These are phyloP conservation scores for Ornithoptera alexandrae DNA, from an alignment of 2,888 invertebrate genomes.

Conservation along the genomic window DNA sequence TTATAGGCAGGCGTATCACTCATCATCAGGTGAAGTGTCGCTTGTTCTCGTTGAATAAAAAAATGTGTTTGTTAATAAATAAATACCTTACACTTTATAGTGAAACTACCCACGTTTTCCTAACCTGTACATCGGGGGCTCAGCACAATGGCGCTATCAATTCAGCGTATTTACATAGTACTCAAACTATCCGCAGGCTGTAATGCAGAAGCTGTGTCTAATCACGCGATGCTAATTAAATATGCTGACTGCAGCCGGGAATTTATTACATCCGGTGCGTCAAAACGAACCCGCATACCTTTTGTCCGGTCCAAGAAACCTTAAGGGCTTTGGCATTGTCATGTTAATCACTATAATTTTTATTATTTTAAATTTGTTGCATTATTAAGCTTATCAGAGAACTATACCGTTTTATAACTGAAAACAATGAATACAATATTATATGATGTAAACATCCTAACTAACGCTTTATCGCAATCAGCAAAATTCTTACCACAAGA, in stretches of 20 bases:
- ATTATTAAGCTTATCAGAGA: background rate
- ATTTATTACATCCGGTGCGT: constrained; percentile 37
- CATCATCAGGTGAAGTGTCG: too few relatives aligned
- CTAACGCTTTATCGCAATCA: too few relatives aligned
- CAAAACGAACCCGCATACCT: background rate
- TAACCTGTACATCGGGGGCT: background rate
- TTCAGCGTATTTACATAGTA: constrained; percentile 23
- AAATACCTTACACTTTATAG: background rate
- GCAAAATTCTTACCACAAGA: too few relatives aligned
- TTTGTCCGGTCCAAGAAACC: constrained; percentile 11
- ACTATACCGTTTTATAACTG: background rate
- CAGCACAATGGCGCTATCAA: constrained; percentile 27
- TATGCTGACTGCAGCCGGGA: constrained; percentile 38
- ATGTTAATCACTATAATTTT: background rate
- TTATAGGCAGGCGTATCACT: too few relatives aligned
- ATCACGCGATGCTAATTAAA: constrained; percentile 52
- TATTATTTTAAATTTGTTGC: too few relatives aligned
- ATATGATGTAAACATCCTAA: too few relatives aligned
- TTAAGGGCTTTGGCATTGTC: constrained; percentile 2
- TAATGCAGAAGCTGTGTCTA: constrained; percentile 39
- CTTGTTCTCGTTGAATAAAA: too few relatives aligned
- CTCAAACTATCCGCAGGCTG: constrained; percentile 39
- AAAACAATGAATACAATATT: too few relatives aligned
- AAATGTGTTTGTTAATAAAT: background rate
- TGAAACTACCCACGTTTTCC: constrained; percentile 2